phyloP scores from a whole-genome alignment of 2,888 invertebrate species.

The Pocota personata region DNA sequence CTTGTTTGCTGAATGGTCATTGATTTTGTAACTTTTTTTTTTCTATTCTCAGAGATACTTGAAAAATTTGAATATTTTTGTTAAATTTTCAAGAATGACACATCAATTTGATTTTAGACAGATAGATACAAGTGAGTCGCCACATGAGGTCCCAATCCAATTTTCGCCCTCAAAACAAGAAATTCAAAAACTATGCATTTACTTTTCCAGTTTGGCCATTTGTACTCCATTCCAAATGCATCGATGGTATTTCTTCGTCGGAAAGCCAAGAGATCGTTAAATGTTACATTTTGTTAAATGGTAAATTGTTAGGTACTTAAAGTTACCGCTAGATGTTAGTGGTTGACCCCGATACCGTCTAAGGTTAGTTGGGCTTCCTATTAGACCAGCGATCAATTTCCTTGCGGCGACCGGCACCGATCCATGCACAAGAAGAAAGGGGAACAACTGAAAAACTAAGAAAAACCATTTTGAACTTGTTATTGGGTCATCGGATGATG shows the following conservation, averaged over 20 bases:
- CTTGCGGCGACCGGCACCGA: conserved; percentile 17
- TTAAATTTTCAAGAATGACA: conserved; percentile 36
- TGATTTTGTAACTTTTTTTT: conserved; percentile 2
- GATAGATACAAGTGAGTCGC: not conserved
- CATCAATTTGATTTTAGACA: conserved; percentile 26
- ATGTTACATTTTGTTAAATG: conserved; percentile 62
- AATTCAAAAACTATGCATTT: conserved; percentile 2
- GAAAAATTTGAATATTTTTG: conserved; percentile 35
- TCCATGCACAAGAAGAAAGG: not conserved
- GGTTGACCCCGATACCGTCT: conserved; percentile 66
- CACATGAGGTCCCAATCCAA: conserved; percentile 20
- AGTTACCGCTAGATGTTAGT: conserved; percentile 63
- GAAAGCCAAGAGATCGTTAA: conserved; percentile 34
- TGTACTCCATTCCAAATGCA: not conserved
- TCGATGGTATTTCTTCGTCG: not conserved
- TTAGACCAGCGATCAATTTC: conserved; percentile 55
- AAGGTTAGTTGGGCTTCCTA: conserved; percentile 69
- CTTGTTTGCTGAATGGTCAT: conserved; percentile 19
- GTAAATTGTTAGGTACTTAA: conserved; percentile 64
- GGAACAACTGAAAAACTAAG: not conserved
- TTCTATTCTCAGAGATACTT: not conserved
- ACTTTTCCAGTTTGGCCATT: conserved; percentile 30
- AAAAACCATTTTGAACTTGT: conserved; percentile 46
- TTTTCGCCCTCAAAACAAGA: not conserved
- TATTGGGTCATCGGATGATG: conserved; percentile 67